These are phyloP conservation scores for Neodiprion pinetum DNA, from an alignment of 1,140 invertebrate genomes.

Conservation along the genomic window DNA sequence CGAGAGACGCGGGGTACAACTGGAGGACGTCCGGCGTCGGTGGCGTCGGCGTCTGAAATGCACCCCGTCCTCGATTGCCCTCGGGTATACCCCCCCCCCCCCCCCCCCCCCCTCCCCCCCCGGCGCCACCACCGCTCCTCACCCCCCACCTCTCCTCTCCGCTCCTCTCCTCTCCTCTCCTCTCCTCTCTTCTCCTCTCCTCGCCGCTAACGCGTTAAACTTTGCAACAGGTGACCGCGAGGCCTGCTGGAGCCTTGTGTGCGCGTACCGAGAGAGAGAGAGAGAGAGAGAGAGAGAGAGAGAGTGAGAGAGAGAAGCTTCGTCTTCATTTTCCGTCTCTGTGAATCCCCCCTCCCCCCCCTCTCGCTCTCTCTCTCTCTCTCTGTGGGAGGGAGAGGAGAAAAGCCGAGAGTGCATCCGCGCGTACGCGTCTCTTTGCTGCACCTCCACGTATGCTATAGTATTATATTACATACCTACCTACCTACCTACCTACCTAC, in stretches of 20 bases:
- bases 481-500: not conserved
- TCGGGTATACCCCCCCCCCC: constrained; percentile 14
- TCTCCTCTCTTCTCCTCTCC: not conserved
- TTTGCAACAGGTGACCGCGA: constrained; percentile 24
- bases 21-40: constrained; percentile 35
- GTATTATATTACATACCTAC: not conserved
- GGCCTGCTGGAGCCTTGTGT: too few relatives aligned
- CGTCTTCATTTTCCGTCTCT: not conserved
- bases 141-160: constrained; percentile 5
- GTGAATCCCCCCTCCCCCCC: not conserved
- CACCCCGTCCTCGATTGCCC: constrained; percentile 23
- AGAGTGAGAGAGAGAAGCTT: not conserved
- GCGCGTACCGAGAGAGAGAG: too few relatives aligned
- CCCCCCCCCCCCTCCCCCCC: constrained; percentile 9
- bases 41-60: constrained; percentile 28
- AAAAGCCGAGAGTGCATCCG: constrained; percentile 11
- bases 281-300: too few relatives aligned
- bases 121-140: not conserved
- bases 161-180: constrained; percentile 14
- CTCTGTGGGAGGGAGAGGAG: not conserved
- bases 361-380: not conserved
- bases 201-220: not conserved
- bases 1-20: constrained; percentile 24
- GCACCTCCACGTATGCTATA: not conserved
- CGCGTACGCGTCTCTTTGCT: constrained; percentile 13